Evolutionary conservation across 2,888 invertebrate genomes (phyloP).

Genomic region (Sarcophaga rosellei): DNA sequence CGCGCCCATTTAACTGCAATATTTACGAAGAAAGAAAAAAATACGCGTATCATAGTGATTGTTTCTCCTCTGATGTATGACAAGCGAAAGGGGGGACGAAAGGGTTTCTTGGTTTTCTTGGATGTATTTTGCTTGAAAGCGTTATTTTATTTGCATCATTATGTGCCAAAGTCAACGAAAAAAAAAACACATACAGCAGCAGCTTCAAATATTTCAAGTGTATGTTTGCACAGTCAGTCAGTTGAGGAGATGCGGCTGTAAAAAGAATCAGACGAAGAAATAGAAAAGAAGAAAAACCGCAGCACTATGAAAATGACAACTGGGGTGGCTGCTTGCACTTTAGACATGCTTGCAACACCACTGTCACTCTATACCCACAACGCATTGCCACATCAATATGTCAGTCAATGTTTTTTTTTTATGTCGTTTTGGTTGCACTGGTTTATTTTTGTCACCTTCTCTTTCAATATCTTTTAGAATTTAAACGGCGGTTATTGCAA

Average conservation of each 20-base stretch:
- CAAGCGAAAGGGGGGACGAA: neutral
- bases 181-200: no score
- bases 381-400: no score
- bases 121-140: neutral
- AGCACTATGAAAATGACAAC: conserved; percentile 9
- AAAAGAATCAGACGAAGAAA: neutral
- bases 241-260: no score
- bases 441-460: no score
- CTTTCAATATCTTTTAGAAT: no score
- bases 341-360: conserved; percentile 15
- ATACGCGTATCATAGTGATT: no score
- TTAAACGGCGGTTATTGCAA: no score
- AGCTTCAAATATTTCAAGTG: neutral
- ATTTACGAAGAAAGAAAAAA: neutral
- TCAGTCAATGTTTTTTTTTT: no score
- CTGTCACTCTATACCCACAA: conserved; percentile 36
- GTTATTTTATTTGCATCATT: neutral
- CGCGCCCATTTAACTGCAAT: conserved; percentile 34
- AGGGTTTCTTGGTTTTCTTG: neutral
- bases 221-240: neutral
- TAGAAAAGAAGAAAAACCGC: neutral
- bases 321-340: conserved; percentile 22
- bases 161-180: neutral
- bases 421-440: no score
- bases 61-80: neutral